These are phyloP conservation scores for Oreochromis tanganicae DNA, from an alignment of 2,113 vertebrate species.

Conservation along the genomic window DNA sequence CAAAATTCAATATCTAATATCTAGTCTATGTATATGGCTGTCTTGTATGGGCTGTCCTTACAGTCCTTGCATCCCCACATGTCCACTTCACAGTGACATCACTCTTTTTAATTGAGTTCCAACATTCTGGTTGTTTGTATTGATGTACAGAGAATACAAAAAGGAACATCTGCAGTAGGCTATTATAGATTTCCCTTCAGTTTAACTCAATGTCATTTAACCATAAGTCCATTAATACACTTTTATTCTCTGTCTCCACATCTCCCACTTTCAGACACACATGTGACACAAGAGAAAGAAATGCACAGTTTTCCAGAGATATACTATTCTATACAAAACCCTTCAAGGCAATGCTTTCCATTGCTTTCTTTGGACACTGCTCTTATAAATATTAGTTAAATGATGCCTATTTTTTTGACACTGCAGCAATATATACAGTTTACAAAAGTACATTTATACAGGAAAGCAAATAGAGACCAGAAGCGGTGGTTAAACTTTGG, in stretches of 20 bases:
- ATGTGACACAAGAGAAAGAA: background rate
- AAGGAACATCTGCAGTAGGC: background rate
- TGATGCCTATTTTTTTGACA: background rate
- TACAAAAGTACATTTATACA: background rate
- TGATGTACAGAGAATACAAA: background rate
- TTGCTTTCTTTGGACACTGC: background rate
- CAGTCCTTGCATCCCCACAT: background rate
- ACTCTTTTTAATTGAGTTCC: constrained; percentile 5
- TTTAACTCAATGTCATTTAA: background rate
- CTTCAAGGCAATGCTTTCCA: background rate
- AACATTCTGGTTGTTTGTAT: background rate
- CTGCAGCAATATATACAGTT: background rate
- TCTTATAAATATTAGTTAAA: background rate
- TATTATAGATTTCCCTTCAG: background rate
- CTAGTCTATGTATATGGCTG: background rate
- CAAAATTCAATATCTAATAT: constrained; percentile 34
- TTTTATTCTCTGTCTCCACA: background rate
- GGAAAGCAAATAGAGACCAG: background rate
- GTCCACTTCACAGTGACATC: background rate
- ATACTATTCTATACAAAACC: background rate
- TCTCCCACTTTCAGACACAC: background rate
- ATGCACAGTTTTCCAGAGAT: background rate
- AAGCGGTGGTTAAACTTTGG: background rate
- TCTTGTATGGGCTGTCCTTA: background rate
- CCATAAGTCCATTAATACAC: background rate